Evolutionary conservation across 2,797 vertebrate species (phyloP).

Genomic region (Brachyrhaphis roseni): DNA sequence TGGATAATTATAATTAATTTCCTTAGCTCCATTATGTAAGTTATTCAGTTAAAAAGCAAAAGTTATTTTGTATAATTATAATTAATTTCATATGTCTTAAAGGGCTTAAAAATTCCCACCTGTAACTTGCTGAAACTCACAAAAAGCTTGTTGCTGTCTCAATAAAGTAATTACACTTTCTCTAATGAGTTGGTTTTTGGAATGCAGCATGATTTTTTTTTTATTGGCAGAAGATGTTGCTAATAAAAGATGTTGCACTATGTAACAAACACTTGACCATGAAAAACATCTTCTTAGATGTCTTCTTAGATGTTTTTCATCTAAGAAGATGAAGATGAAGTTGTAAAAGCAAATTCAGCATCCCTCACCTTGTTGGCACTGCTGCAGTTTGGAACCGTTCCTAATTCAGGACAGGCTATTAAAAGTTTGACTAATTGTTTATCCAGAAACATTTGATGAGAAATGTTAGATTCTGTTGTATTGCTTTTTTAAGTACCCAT

Average conservation of each 20-base stretch:
- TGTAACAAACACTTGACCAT: too few relatives aligned
- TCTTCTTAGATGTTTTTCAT: neutral
- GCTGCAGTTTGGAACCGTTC: neutral
- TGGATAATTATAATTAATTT: neutral
- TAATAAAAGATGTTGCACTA: too few relatives aligned
- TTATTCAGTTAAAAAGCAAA: neutral
- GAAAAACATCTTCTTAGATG: neutral
- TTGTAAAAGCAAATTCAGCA: neutral
- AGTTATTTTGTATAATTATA: neutral
- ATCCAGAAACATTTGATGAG: neutral
- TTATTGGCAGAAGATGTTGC: neutral
- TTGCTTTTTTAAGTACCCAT: neutral
- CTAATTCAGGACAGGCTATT: neutral
- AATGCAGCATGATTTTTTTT: neutral
- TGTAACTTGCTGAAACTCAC: neutral
- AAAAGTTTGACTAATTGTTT: neutral
- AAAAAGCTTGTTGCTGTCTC: neutral
- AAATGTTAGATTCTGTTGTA: neutral
- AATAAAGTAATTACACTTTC: neutral
- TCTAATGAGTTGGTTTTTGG: neutral
- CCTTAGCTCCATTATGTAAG: neutral
- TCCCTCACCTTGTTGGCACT: neutral
- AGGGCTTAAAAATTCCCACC: neutral
- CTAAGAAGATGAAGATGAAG: neutral
- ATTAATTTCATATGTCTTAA: neutral